Conservation (phyloP, 2,113 vertebrate species). For the Burhinus bistriatus region DNA sequence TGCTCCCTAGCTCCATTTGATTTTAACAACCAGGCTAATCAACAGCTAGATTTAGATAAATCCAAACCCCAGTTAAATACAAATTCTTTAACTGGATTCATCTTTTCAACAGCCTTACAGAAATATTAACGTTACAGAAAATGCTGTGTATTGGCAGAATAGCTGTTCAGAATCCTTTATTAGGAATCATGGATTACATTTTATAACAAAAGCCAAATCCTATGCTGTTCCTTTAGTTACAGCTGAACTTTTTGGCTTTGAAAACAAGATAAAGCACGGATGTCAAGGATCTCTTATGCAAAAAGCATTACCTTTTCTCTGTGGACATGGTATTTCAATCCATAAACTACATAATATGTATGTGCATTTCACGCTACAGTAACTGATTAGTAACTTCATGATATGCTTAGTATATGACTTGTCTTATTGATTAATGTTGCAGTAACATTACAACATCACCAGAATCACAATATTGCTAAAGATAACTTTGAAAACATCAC, state of each 20-base stretch:
- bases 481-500: not conserved
- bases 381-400: not conserved
- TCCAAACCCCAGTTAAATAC: not conserved
- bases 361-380: not conserved
- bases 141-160: not conserved
- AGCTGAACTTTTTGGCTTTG: not conserved
- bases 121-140: not conserved
- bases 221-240: not conserved
- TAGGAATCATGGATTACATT: not conserved
- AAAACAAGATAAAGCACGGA: not conserved
- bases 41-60: not conserved
- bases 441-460: not conserved
- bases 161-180: not conserved
- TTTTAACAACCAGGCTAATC: not conserved
- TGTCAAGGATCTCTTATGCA: not conserved
- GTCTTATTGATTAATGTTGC: not conserved
- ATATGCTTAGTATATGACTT: not conserved
- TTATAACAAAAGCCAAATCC: not conserved
- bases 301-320: not conserved
- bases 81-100: not conserved
- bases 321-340: not conserved
- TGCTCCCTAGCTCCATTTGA: not conserved
- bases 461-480: not conserved
- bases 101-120: not conserved
- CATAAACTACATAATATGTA: not conserved